Evolutionary conservation across 2,888 invertebrate species (phyloP).

Genomic region (Brenthis daphne): DNA sequence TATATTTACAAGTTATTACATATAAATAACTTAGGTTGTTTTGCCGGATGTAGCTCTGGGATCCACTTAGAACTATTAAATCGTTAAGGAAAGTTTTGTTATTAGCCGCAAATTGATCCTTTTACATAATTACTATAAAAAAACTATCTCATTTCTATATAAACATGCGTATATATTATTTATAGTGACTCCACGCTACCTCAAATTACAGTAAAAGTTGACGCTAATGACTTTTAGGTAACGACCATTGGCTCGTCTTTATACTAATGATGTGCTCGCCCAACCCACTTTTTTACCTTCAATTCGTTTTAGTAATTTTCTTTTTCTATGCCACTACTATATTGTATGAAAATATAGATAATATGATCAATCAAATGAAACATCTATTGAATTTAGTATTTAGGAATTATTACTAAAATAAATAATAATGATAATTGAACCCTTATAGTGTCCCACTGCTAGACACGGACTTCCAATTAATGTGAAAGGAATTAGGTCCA

Average conservation of each 20-base stretch:
- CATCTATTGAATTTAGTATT: background rate
- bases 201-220: slow-evolving; percentile 79
- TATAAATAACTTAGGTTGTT: background rate
- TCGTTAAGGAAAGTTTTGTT: slow-evolving; percentile 58
- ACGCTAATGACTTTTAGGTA: slow-evolving; percentile 80
- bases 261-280: slow-evolving; percentile 71
- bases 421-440: no score
- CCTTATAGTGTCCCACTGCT: no score
- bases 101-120: slow-evolving; percentile 72
- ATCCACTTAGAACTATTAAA: slow-evolving; percentile 53
- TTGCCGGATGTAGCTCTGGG: slow-evolving; percentile 45
- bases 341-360: slow-evolving; percentile 51
- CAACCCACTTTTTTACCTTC: slow-evolving; percentile 77
- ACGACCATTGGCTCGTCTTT: slow-evolving; percentile 74
- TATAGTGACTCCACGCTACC: slow-evolving; percentile 47
- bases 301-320: slow-evolving; percentile 75
- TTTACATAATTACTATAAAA: slow-evolving; percentile 70
- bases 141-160: slow-evolving; percentile 40
- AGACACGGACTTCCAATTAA: no score
- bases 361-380: slow-evolving; percentile 23
- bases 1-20: background rate
- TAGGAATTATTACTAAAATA: background rate
- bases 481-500: no score
- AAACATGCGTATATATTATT: slow-evolving; percentile 17
- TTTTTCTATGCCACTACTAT: slow-evolving; percentile 63